phyloP scores from a whole-genome alignment of 2,113 vertebrate genomes.

The Centropus unirufus region DNA sequence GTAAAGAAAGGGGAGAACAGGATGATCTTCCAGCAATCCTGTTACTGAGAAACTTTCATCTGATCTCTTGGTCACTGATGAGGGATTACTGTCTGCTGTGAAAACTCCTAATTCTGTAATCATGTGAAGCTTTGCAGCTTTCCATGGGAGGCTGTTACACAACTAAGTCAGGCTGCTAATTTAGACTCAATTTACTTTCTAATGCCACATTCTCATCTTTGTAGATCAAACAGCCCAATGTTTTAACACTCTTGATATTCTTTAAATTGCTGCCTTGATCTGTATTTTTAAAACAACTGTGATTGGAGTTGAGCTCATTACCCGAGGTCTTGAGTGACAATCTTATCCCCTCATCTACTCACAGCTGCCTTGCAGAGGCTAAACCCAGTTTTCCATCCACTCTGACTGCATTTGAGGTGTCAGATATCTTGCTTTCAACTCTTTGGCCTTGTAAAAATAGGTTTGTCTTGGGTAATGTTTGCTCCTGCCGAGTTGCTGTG shows the following conservation, averaged over 20 bases:
- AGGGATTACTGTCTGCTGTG: neutral
- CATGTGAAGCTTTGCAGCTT: neutral
- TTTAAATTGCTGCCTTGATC: neutral
- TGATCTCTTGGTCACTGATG: neutral
- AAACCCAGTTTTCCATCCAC: neutral
- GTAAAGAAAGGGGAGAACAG: neutral
- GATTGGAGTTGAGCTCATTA: neutral
- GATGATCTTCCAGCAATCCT: constrained; percentile 19
- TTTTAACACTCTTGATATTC: neutral
- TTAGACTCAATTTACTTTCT: neutral
- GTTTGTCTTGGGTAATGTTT: neutral
- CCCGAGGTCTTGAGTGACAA: fast-evolving
- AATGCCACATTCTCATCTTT: neutral
- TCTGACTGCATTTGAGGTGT: neutral
- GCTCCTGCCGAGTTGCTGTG: neutral
- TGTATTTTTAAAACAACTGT: neutral
- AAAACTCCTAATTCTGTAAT: constrained; percentile 29
- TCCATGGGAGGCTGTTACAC: neutral
- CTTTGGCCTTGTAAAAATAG: neutral
- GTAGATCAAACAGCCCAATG: neutral
- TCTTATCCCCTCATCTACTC: neutral
- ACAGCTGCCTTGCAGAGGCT: neutral
- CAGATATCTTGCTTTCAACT: neutral
- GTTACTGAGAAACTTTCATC: constrained; percentile 42
- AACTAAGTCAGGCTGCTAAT: neutral